These are phyloP conservation scores for Drosophila meridiana DNA, from an alignment of 2,888 invertebrate species.

Conservation along the genomic window DNA sequence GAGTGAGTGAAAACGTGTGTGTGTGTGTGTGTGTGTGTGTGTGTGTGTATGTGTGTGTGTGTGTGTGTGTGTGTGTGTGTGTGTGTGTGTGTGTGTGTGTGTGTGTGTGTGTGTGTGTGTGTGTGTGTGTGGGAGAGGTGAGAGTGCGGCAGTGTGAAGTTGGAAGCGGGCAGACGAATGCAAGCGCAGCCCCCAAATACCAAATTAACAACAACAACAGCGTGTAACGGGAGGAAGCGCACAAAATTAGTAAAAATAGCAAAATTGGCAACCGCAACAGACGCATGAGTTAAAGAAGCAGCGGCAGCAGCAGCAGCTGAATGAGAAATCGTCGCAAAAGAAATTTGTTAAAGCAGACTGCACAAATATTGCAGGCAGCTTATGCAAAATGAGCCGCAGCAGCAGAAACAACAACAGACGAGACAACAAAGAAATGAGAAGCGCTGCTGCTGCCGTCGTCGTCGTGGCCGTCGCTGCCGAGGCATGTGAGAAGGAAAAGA, in stretches of 20 bases:
- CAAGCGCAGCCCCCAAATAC: conserved; percentile 76
- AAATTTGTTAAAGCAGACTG: conserved; percentile 43
- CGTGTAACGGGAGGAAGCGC: conserved; percentile 17
- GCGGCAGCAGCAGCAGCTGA: conserved; percentile 19
- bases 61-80: too few species aligned
- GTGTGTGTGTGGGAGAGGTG: conserved; percentile 15
- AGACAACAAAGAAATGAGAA: conserved; percentile 76
- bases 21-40: not conserved
- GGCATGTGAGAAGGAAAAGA: conserved; percentile 50
- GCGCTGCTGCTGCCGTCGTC: conserved; percentile 21
- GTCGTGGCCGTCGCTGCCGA: conserved; percentile 14
- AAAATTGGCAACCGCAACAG: conserved; percentile 58
- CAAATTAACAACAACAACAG: conserved; percentile 30
- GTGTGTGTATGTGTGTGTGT: not conserved
- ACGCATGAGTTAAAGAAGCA: conserved; percentile 25
- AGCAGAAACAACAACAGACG: conserved; percentile 52
- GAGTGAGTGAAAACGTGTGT: conserved; percentile 17
- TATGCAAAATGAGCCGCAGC: conserved; percentile 64
- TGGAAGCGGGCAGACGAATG: conserved; percentile 48
- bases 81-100: too few species aligned
- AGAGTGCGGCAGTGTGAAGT: conserved; percentile 33
- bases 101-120: not conserved
- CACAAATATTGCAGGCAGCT: conserved; percentile 49
- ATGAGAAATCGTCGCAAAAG: conserved; percentile 33
- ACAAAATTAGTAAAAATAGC: conserved; percentile 67